Evolutionary conservation across 1,140 invertebrate species (phyloP).

Genomic region (Lepidotrigona ventralis): DNA sequence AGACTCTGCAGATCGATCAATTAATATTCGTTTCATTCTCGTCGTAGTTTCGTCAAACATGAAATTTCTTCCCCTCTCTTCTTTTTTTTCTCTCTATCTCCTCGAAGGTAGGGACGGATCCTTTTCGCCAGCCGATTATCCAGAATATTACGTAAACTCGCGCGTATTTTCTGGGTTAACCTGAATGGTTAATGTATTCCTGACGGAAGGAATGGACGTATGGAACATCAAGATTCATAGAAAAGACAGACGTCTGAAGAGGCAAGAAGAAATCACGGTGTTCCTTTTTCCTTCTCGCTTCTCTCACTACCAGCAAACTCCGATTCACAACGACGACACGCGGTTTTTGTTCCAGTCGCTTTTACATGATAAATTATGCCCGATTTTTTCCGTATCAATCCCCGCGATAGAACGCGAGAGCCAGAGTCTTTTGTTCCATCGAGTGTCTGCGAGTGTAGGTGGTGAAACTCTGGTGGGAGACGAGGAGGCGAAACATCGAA

Average conservation of each 20-base stretch:
- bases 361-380: slow-evolving; percentile 62
- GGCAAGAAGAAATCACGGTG: slow-evolving; percentile 1
- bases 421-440: slow-evolving; percentile 50
- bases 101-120: not conserved
- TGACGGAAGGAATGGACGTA: slow-evolving; percentile 17
- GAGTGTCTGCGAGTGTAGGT: slow-evolving; percentile 38
- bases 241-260: slow-evolving; percentile 30
- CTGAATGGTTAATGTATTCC: slow-evolving; percentile 31
- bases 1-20: not conserved
- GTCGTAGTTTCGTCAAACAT: not conserved
- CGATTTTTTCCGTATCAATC: slow-evolving; percentile 57
- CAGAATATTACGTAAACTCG: not conserved
- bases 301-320: not conserved
- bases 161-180: slow-evolving; percentile 9
- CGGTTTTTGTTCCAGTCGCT: slow-evolving; percentile 31
- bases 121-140: not conserved
- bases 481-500: not conserved
- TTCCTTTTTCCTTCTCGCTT: not conserved
- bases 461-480: slow-evolving; percentile 19
- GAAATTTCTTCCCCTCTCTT: not conserved
- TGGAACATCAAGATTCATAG: slow-evolving; percentile 29
- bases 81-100: not conserved
- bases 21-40: not conserved
- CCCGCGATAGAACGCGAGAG: slow-evolving; percentile 28
- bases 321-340: slow-evolving; percentile 43